phyloP scores from a whole-genome alignment of 2,888 invertebrate species.

The Drosophila paranaensis region DNA sequence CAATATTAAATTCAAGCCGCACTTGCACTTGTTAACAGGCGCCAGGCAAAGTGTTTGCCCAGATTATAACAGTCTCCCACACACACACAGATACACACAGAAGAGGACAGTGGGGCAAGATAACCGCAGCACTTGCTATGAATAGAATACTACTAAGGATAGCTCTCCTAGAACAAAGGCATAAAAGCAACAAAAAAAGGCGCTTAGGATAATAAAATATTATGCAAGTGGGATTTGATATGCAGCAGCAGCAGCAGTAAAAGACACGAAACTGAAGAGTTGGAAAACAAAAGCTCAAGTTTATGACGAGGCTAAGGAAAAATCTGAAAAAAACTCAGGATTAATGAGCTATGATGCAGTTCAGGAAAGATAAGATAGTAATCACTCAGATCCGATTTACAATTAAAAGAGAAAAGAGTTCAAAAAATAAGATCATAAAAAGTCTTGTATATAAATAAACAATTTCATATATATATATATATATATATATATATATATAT shows the following conservation, averaged over 20 bases:
- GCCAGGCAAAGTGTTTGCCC: conserved; percentile 31
- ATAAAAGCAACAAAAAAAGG: conserved; percentile 15
- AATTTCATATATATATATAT: background rate
- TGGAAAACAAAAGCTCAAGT: conserved; percentile 26
- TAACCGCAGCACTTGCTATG: conserved; percentile 19
- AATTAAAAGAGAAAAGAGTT: background rate
- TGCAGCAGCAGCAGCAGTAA: conserved; percentile 36
- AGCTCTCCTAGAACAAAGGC: conserved; percentile 29
- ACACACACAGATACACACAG: conserved; percentile 9
- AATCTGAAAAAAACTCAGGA: background rate
- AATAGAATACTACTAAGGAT: conserved; percentile 8
- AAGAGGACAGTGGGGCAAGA: conserved; percentile 31
- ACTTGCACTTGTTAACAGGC: conserved; percentile 65
- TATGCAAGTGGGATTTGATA: conserved; percentile 69
- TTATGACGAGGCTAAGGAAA: conserved; percentile 14
- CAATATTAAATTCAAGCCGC: conserved; percentile 67
- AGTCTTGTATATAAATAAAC: background rate
- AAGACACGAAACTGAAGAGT: conserved; percentile 27
- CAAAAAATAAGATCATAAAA: too few species aligned
- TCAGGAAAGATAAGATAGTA: background rate
- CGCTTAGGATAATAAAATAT: conserved; percentile 70
- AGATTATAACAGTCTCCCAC: conserved; percentile 41
- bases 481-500: too few species aligned
- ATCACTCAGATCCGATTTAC: background rate
- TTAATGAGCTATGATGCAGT: conserved; percentile 15